Evolutionary conservation across 2,797 vertebrate species (phyloP).

Genomic region (Acrossocheilus wenchowensis): DNA sequence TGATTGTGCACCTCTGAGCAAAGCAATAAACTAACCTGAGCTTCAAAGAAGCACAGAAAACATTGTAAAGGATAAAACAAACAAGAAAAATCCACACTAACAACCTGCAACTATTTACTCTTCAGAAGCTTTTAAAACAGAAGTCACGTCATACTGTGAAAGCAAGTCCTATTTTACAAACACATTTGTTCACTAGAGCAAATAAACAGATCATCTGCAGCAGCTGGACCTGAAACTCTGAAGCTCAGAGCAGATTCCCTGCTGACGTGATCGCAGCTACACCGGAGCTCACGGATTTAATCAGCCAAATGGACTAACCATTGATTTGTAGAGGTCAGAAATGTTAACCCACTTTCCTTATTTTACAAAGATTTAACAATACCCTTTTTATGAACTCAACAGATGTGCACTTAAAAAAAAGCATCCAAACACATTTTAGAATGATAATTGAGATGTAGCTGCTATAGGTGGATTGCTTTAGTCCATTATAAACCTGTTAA

Average conservation of each 20-base stretch:
- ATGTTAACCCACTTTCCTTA: conserved; percentile 65
- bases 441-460: conserved; percentile 33
- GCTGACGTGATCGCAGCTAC: background rate
- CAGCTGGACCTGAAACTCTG: conserved; percentile 21
- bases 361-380: conserved; percentile 52
- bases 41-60: conserved; percentile 31
- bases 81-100: background rate
- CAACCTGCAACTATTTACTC: conserved; percentile 26
- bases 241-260: conserved; percentile 39
- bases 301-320: conserved; percentile 60
- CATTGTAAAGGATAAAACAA: conserved; percentile 39
- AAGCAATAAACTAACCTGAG: conserved; percentile 20
- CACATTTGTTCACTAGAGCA: conserved; percentile 13
- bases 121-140: conserved; percentile 24
- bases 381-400: conserved; percentile 48
- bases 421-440: background rate
- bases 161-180: conserved; percentile 19
- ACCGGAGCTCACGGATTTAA: conserved; percentile 50
- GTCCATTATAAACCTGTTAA: background rate
- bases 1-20: background rate
- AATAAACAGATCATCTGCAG: conserved; percentile 37
- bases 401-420: conserved; percentile 59
- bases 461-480: background rate
- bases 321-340: conserved; percentile 65
- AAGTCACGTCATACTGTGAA: conserved; percentile 11